phyloP scores from a whole-genome alignment of 1,140 invertebrate genomes.

The Scaptomyza pallida region DNA sequence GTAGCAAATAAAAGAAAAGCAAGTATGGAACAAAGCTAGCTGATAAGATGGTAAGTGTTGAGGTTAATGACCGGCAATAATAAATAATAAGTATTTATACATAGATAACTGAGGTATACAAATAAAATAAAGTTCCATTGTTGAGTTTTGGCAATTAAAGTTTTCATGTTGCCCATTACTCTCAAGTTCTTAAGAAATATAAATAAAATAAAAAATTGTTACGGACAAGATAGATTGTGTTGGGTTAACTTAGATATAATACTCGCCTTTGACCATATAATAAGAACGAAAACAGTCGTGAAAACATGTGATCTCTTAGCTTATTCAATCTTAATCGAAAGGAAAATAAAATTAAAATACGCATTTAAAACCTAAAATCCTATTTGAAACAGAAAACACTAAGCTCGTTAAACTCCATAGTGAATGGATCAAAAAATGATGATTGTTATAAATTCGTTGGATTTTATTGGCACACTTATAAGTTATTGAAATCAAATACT shows the following conservation, averaged over 20 bases:
- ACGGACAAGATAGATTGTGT: no score
- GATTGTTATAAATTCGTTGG: background rate
- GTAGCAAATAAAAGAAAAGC: background rate
- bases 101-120: background rate
- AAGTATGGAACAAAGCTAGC: background rate
- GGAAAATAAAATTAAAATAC: no score
- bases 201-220: background rate
- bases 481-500: constrained; percentile 35
- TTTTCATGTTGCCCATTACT: background rate
- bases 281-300: no score
- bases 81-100: background rate
- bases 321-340: no score
- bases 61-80: background rate
- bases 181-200: background rate
- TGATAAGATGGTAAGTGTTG: constrained; percentile 4
- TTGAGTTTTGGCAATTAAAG: background rate
- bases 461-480: constrained; percentile 66
- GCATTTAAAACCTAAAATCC: no score
- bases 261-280: no score
- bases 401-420: no score
- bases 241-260: no score
- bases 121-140: background rate
- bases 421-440: no score
- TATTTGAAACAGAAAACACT: no score
- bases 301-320: no score